Evolutionary conservation across 2,797 vertebrate species (phyloP), one percentile per base, ranked within the genome.

Genomic region (Lacerta viridis): DNA sequence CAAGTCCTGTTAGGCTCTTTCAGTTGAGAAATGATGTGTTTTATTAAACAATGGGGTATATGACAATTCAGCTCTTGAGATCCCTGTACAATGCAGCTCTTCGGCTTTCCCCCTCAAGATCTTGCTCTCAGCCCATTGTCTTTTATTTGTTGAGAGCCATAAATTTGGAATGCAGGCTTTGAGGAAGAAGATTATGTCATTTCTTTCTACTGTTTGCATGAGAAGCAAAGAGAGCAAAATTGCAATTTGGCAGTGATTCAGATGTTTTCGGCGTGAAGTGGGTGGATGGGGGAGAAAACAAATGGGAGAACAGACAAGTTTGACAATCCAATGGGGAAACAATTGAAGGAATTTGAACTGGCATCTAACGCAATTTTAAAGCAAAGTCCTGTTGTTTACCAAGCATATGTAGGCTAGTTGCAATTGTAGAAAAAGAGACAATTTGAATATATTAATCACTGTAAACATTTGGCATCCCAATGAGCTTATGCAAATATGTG

Each of bases 191-290:
- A 85, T 94, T 85, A 91, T 18, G 61, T 80, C 13, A 91, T 91
- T 83, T 89, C 29, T 89, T 91, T 86, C 11, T 90, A 89, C 79
- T 59, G 7, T 46, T 75, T 84, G 66, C 5, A 74, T 93, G 90
- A 88, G 3, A 0, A 15, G 77, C 86, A 83, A 43, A 87, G 80
- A 92, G 66, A 85, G 90, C 64, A 90, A 41, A 89, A 3, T 25
- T 46, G 86, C 75, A 82, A n/a, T 83, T 92, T 93, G 92, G 66
- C 86, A 93, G 75, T 68, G 27, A 61, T 82, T 94, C 83, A 91
- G 90, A 87, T 81, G 4, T 90, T 91, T 90, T 81, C 80, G 5
- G 68, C 74, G 89, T 91, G 93, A 92, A 78, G 92, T 89, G 87
- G 64, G 90, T 68, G 92, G 92, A 87, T 50, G 50, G 50, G 80